phyloP scores from a whole-genome alignment of 2,113 vertebrate species.

The Oxyruncus cristatus region DNA sequence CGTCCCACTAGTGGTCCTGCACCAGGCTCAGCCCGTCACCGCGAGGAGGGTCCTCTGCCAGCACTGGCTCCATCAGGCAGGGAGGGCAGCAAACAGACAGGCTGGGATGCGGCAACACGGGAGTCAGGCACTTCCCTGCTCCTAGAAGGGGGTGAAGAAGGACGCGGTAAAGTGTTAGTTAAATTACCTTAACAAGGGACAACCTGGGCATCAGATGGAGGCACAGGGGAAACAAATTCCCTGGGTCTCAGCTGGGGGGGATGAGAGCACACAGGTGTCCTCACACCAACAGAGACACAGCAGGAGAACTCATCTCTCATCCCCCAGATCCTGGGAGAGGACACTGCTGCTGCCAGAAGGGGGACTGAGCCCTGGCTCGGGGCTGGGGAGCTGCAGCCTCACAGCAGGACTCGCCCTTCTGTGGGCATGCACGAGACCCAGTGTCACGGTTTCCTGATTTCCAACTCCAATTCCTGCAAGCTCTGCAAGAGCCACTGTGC shows the following conservation, averaged over 20 bases:
- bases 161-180: neutral
- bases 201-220: fast-evolving
- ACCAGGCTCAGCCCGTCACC: fast-evolving
- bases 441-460: neutral
- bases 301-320: neutral
- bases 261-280: neutral
- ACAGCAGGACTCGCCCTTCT: neutral
- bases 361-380: neutral
- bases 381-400: neutral
- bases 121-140: neutral
- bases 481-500: neutral
- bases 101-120: fast-evolving
- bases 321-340: fast-evolving
- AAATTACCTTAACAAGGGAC: neutral
- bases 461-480: neutral
- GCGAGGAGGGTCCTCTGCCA: neutral
- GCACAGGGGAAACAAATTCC: neutral
- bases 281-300: neutral
- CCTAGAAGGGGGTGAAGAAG: neutral
- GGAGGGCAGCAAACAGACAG: neutral
- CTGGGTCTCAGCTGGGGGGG: neutral
- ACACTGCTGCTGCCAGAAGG: fast-evolving
- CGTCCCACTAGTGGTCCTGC: neutral
- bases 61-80: neutral
- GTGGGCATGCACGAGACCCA: neutral